Evolutionary conservation across 2,113 vertebrate species (phyloP).

Genomic region (Enhydra lutris): DNA sequence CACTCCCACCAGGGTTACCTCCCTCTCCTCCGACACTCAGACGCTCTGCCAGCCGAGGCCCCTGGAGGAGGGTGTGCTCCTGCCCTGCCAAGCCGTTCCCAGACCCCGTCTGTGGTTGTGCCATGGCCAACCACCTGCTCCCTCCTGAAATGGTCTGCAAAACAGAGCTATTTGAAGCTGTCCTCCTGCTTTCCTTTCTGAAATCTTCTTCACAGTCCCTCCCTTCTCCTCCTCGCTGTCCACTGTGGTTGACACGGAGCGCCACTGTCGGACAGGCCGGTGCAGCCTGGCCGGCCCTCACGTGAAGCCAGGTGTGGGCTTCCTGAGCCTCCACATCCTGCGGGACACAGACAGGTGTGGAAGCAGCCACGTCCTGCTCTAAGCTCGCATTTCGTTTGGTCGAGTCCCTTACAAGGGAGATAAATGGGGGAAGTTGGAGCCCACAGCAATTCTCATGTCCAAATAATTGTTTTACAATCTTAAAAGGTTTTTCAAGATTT

Average conservation of each 20-base stretch:
- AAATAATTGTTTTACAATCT: not conserved
- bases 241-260: accelerated
- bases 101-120: accelerated
- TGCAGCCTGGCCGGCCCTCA: not conserved
- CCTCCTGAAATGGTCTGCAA: not conserved
- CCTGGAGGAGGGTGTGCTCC: not conserved
- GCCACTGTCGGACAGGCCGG: accelerated
- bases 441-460: not conserved
- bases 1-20: accelerated
- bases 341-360: accelerated
- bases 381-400: not conserved
- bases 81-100: accelerated
- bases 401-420: not conserved
- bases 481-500: not conserved
- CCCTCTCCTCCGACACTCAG: not conserved
- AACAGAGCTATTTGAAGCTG: not conserved
- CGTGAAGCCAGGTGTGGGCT: accelerated
- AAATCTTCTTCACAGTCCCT: not conserved
- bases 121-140: accelerated
- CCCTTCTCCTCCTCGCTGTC: not conserved
- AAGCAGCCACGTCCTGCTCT: accelerated
- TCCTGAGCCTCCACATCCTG: not conserved
- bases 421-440: not conserved
- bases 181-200: not conserved
- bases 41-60: not conserved